Evolutionary conservation across 2,888 invertebrate species (phyloP).

Genomic region (Achlya flavicornis): DNA sequence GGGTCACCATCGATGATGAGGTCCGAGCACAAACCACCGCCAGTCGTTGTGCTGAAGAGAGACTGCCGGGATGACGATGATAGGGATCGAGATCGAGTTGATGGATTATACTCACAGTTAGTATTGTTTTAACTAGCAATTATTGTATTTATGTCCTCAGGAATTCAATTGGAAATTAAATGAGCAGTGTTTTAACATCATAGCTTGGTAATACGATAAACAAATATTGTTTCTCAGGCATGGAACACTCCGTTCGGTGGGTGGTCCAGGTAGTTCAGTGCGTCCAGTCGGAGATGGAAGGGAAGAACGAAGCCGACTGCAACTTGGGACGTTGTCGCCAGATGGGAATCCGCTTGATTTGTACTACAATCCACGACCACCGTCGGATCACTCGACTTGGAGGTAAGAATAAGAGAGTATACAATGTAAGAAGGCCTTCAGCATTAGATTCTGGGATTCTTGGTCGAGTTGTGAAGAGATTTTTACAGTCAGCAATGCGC

Average conservation of each 20-base stretch:
- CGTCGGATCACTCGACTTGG: constrained; percentile 84
- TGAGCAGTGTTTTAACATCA: too few relatives aligned
- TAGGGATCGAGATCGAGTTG: constrained; percentile 76
- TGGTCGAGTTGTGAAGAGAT: too few relatives aligned
- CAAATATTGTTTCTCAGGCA: constrained; percentile 53
- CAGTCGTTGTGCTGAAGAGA: constrained; percentile 95
- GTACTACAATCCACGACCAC: constrained; percentile 91
- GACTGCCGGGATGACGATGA: constrained; percentile 94
- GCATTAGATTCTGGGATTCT: too few relatives aligned
- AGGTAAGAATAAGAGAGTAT: constrained; percentile 53
- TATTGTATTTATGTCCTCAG: too few relatives aligned
- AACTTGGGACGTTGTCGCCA: constrained; percentile 87
- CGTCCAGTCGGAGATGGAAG: constrained; percentile 90
- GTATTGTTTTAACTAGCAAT: constrained; percentile 26
- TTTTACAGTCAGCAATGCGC: too few relatives aligned
- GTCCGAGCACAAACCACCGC: constrained; percentile 92
- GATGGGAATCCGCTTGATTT: constrained; percentile 88
- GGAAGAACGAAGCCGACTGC: constrained; percentile 91
- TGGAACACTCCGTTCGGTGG: constrained; percentile 72
- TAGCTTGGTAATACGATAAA: too few relatives aligned
- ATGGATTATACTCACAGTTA: constrained; percentile 78
- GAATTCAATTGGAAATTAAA: neutral
- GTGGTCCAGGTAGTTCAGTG: constrained; percentile 79
- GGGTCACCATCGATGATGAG: constrained; percentile 85
- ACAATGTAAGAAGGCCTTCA: too few relatives aligned